These are phyloP conservation scores for Baronia brevicornis DNA, from an alignment of 2,888 invertebrate species.

Conservation along the genomic window DNA sequence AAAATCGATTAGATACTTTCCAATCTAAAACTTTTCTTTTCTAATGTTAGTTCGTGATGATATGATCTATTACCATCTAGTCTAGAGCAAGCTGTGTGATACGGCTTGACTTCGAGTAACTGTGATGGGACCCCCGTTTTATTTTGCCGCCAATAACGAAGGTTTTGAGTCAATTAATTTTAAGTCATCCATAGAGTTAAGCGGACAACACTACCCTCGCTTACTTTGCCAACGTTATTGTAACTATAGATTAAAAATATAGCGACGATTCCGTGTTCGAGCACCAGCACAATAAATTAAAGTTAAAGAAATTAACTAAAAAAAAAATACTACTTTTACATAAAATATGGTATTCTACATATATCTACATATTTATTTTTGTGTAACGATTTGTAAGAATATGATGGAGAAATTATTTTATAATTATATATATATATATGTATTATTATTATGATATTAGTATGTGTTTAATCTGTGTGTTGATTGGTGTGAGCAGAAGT, in stretches of 20 bases:
- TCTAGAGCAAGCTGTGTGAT: conserved; percentile 40
- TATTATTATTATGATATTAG: too few relatives aligned
- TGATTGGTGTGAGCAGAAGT: conserved; percentile 56
- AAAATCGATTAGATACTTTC: too few relatives aligned
- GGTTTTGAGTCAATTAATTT: conserved; percentile 70
- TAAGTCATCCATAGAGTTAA: conserved; percentile 69
- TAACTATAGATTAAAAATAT: conserved; percentile 43
- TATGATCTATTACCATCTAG: conserved; percentile 59
- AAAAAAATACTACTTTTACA: conserved; percentile 27
- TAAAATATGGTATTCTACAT: conserved; percentile 34
- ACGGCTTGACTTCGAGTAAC: conserved; percentile 30
- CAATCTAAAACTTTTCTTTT: too few relatives aligned
- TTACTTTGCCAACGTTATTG: conserved; percentile 57
- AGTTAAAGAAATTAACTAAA: conserved; percentile 34
- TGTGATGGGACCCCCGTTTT: conserved; percentile 22
- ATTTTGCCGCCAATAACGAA: conserved; percentile 50
- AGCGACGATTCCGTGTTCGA: conserved; percentile 39
- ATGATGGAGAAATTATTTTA: conserved; percentile 47
- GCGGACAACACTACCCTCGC: conserved; percentile 49
- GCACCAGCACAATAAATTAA: conserved; percentile 66
- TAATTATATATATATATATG: conserved; percentile 46
- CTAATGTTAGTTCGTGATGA: too few relatives aligned
- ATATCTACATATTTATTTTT: conserved; percentile 34
- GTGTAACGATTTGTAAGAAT: conserved; percentile 43
- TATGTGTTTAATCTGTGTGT: conserved; percentile 50